phyloP scores from a whole-genome alignment of 2,888 invertebrate genomes.

The Malthinus seriepunctatus region DNA sequence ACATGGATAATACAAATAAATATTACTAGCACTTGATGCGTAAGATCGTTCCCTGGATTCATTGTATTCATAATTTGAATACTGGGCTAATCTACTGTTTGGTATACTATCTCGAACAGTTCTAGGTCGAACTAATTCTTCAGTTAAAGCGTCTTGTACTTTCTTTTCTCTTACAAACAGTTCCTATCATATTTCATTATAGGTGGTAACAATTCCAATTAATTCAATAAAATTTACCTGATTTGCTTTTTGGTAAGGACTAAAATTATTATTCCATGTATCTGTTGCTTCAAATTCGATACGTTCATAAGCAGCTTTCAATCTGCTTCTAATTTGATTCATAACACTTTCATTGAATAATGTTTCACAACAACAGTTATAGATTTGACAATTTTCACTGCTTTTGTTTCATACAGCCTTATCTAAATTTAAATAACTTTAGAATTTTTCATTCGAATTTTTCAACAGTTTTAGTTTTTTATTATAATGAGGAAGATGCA shows the following conservation, averaged over 20 bases:
- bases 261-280: slow-evolving; percentile 44
- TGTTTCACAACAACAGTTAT: neutral
- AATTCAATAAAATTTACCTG: slow-evolving; percentile 40
- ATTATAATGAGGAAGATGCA: too few species aligned
- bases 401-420: neutral
- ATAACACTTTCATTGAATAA: slow-evolving; percentile 19
- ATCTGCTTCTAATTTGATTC: slow-evolving; percentile 36
- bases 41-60: slow-evolving; percentile 55
- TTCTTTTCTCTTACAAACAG: slow-evolving; percentile 41
- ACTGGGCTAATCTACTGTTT: slow-evolving; percentile 62
- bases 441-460: neutral
- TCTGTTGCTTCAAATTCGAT: slow-evolving; percentile 47
- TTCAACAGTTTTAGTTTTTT: neutral
- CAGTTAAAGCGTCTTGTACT: slow-evolving; percentile 39
- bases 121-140: slow-evolving; percentile 47
- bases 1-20: slow-evolving; percentile 35
- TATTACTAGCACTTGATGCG: slow-evolving; percentile 36
- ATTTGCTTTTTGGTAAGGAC: slow-evolving; percentile 44
- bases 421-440: neutral
- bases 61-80: slow-evolving; percentile 58
- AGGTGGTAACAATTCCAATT: neutral
- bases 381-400: neutral
- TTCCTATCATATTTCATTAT: slow-evolving; percentile 40
- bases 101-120: slow-evolving; percentile 68
- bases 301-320: slow-evolving; percentile 48